phyloP scores from a whole-genome alignment of 2,888 invertebrate genomes.

The Dasysyrphus albostriatus region DNA sequence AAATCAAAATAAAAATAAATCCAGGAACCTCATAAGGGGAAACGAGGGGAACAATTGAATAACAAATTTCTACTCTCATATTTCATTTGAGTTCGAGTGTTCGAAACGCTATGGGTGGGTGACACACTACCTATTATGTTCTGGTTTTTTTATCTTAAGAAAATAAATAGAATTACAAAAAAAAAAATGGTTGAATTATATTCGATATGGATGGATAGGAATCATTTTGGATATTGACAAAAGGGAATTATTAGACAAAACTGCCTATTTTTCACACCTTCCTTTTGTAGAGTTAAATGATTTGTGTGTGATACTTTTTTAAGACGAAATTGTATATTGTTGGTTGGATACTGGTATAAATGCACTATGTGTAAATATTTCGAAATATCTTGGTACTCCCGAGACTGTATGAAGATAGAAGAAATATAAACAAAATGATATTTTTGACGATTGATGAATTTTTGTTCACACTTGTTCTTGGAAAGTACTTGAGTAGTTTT shows the following conservation, averaged over 20 bases:
- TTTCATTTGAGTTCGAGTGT: conserved; percentile 49
- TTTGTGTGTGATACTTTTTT: conserved; percentile 24
- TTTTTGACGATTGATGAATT: conserved; percentile 56
- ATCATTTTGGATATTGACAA: conserved; percentile 54
- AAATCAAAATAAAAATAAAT: conserved; percentile 27
- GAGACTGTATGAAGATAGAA: neutral
- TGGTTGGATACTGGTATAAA: neutral
- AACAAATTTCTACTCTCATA: conserved; percentile 71
- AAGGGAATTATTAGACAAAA: conserved; percentile 50
- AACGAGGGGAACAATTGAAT: neutral
- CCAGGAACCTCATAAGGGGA: conserved; percentile 29
- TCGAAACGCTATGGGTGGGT: conserved; percentile 63
- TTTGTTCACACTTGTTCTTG: conserved; percentile 27
- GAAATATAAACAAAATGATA: conserved; percentile 53
- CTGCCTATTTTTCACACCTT: conserved; percentile 70
- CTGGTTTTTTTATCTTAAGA: conserved; percentile 34
- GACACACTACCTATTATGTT: conserved; percentile 53
- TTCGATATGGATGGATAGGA: conserved; percentile 47
- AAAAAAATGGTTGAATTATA: conserved; percentile 3
- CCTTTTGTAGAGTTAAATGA: conserved; percentile 20
- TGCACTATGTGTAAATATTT: neutral
- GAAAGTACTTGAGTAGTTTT: neutral
- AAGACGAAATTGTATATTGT: neutral
- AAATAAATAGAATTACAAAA: conserved; percentile 52
- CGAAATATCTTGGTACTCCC: neutral